These are phyloP conservation scores for Abrostola triplasia DNA, from an alignment of 2,888 invertebrate species.

Conservation along the genomic window DNA sequence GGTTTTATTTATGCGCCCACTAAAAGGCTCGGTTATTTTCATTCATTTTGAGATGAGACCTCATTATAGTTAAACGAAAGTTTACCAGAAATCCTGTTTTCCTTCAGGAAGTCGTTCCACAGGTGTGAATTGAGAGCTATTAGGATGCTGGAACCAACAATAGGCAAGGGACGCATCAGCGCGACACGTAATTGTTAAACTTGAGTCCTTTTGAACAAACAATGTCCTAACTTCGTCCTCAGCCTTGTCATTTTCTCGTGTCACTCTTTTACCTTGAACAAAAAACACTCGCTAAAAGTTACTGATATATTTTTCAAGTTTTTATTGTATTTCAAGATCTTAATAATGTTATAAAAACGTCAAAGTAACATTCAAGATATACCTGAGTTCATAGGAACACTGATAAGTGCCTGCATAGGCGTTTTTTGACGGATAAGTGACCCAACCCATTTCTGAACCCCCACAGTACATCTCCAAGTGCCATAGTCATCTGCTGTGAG, in stretches of 20 bases:
- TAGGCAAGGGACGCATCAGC: constrained; percentile 75
- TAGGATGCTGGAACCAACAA: constrained; percentile 85
- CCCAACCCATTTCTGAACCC: constrained; percentile 70
- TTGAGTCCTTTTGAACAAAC: constrained; percentile 69
- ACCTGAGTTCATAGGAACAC: constrained; percentile 57
- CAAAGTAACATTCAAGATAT: background rate
- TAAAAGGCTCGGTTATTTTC: too few species aligned
- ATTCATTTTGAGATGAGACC: too few species aligned
- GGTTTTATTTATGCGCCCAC: too few species aligned
- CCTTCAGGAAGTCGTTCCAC: constrained; percentile 59
- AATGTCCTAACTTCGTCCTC: constrained; percentile 54
- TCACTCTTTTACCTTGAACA: constrained; percentile 35
- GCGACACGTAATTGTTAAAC: constrained; percentile 74
- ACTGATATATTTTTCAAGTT: background rate
- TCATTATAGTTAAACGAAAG: background rate
- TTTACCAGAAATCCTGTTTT: constrained; percentile 74
- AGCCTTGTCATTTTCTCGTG: constrained; percentile 17
- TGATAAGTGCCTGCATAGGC: constrained; percentile 80
- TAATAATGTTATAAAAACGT: too few species aligned
- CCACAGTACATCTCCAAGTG: constrained; percentile 85
- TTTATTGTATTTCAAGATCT: too few species aligned
- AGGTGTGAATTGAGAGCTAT: constrained; percentile 79
- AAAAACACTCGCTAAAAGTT: background rate
- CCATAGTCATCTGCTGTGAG: constrained; percentile 73
- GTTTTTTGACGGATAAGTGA: constrained; percentile 58